Evolutionary conservation across 2,113 vertebrate genomes (phyloP), one percentile per base, ranked within the genome.

Genomic region (Anhinga rufa): DNA sequence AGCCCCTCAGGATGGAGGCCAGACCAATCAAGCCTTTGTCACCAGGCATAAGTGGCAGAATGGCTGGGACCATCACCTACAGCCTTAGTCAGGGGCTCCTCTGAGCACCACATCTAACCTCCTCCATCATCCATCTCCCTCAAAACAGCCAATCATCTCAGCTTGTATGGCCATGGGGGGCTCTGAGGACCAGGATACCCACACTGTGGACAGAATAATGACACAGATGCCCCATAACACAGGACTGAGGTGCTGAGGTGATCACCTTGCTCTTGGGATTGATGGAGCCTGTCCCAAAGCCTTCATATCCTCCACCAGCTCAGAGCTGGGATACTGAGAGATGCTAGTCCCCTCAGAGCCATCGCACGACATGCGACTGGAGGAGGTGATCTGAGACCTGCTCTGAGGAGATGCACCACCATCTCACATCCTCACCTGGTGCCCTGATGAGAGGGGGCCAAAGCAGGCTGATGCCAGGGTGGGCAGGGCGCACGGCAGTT

Each of bases 341-440:
- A 10, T 36, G 72, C 17, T 13, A 7, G 32, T 32, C 32, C 9
- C 29, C 52, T 55, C 54, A 14, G 69, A 81, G 36, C 8, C 48
- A 65, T 7, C 4, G 17, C 49, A 12, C 0, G 0, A 18, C 0
- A 2, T 14, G 46, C 14, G 32, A 15, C 16, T 19, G 55, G 38
- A 44, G 49, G 31, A 38, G 38, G 9, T 44, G 72, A 24, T 10
- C 44, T 24, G 52, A 55, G 26, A 71, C 26, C n/a, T n/a, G 28
- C 51, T 72, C 7, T 31, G 52, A 32, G 44, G 74, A 54, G 26
- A 9, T 1, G 2, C 12, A 4, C 31, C 66, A 28, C 44, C 40
- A 21, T 46, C 66, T 55, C 76, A 48, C 13, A 29, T 9, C 40
- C 44, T 86, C n/a, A 15, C 22, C 26, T 24, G 21, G 46, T 40